phyloP scores from a whole-genome alignment of 1,140 invertebrate species.

The Saccostrea glomerata region DNA sequence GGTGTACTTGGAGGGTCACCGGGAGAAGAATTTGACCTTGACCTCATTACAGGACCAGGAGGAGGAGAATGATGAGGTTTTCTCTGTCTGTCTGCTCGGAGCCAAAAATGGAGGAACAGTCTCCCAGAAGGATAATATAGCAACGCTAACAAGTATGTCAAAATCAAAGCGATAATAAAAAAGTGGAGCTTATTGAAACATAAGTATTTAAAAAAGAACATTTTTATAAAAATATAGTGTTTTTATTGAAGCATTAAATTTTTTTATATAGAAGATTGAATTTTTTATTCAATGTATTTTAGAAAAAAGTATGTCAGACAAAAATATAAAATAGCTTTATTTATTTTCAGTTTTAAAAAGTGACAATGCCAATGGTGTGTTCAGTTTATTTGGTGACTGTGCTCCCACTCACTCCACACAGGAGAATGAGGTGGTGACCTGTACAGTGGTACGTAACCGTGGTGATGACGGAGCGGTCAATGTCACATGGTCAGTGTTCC shows the following conservation, averaged over 20 bases:
- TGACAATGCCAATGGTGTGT: slow-evolving; percentile 78
- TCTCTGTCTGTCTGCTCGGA: slow-evolving; percentile 70
- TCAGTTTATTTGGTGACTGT: slow-evolving; percentile 72
- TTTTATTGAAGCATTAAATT: neutral
- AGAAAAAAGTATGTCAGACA: neutral
- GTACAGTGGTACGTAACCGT: slow-evolving; percentile 66
- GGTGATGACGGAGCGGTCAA: slow-evolving; percentile 73
- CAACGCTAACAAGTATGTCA: slow-evolving; percentile 72
- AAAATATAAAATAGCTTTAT: slow-evolving; percentile 18
- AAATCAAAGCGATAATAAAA: neutral
- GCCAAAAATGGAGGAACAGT: slow-evolving; percentile 71
- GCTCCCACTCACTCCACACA: slow-evolving; percentile 55
- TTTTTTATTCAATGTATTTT: neutral
- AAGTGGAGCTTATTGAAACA: too few species aligned
- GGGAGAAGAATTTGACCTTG: slow-evolving; percentile 60
- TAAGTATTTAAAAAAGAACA: neutral
- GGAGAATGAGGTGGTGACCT: slow-evolving; percentile 65
- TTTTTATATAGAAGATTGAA: neutral
- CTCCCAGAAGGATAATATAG: slow-evolving; percentile 60
- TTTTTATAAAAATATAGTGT: neutral
- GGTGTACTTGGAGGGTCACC: slow-evolving; percentile 58
- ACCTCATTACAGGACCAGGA: slow-evolving; percentile 70
- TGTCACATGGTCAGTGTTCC: slow-evolving; percentile 70
- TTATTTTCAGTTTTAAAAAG: slow-evolving; percentile 76
- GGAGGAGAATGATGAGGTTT: slow-evolving; percentile 75